Conservation (phyloP, 1,140 invertebrate species). For the Maconellicoccus hirsutus region DNA sequence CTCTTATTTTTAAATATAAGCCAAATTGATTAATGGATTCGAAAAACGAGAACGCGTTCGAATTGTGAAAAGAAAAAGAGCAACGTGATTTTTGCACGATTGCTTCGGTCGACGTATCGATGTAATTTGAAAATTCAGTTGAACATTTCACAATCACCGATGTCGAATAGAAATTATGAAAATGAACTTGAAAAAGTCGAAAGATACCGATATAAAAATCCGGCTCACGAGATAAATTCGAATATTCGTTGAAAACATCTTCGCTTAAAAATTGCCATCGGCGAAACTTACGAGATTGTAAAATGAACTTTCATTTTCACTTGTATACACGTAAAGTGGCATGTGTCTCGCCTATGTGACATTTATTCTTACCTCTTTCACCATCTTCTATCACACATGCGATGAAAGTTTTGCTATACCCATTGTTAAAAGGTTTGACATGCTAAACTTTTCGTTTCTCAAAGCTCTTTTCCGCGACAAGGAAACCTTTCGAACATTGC, state of each 20-base stretch:
- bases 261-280: background rate
- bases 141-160: no score
- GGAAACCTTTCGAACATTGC: background rate
- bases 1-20: conserved; percentile 17
- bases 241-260: background rate
- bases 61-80: background rate
- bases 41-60: background rate
- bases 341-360: background rate
- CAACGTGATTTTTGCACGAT: background rate
- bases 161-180: no score
- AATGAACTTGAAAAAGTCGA: background rate
- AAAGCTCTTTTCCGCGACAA: background rate
- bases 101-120: background rate
- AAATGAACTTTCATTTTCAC: conserved; percentile 4
- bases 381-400: background rate
- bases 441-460: conserved; percentile 3
- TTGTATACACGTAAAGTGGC: background rate
- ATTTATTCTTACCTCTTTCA: conserved; percentile 4
- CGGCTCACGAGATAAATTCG: background rate
- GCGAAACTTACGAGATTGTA: background rate
- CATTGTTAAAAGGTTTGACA: conserved; percentile 1
- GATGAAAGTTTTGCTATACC: background rate
- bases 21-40: conserved; percentile 18
- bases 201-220: background rate
- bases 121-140: background rate